Evolutionary conservation across 2,113 vertebrate genomes (phyloP), one percentile per base, ranked within the genome.

Genomic region (Dipodomys ordii): DNA sequence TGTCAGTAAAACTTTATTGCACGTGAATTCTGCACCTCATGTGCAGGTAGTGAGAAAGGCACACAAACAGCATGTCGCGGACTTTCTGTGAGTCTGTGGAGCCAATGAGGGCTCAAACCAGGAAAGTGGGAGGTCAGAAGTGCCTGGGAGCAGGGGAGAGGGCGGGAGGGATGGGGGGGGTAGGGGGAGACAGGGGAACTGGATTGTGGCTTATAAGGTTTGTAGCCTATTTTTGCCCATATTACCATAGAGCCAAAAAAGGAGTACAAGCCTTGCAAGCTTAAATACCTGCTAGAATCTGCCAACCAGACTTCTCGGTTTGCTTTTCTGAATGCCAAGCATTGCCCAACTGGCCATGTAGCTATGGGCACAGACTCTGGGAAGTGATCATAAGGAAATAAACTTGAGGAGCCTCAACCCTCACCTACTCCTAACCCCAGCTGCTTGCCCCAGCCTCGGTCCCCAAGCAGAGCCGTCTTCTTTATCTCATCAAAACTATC

Each of bases 1-100:
- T 57, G 53, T 57, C 22, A 49, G 65, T 73, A 88, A 87, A 68
- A 78, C 62, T 95, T 93, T 86, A 94, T 28, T 46, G 81, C 81
- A 18, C 35, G 35, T 49, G n/a, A 0, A 77, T 92, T 90, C 76
- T 89, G 90, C 3, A 44, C 81, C 35, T 68, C 73, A 67, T 0
- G 8, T 68, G 53, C 81, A 22, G 13, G 30, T n/a, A 53, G 20
- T 13, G 46, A 64, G 62, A 83, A 68, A 44, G 68, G 18, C 2
- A 44, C 72, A 30, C 57, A 30, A 69, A 25, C 32, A 30, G n/a
- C 22, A 46, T n/a, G n/a, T 30, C 3, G 32, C 44, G 68, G 28
- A 16, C 16, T 72, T 67, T 67, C 73, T 49, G 19, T 46, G 68
- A 92, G 57, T 27, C 64, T 72, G 49, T 80, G 77, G 35, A 53